These are phyloP conservation scores for Galaxea fascicularis DNA, from an alignment of 92 coral and sea anemone genomes.

Conservation along the genomic window DNA sequence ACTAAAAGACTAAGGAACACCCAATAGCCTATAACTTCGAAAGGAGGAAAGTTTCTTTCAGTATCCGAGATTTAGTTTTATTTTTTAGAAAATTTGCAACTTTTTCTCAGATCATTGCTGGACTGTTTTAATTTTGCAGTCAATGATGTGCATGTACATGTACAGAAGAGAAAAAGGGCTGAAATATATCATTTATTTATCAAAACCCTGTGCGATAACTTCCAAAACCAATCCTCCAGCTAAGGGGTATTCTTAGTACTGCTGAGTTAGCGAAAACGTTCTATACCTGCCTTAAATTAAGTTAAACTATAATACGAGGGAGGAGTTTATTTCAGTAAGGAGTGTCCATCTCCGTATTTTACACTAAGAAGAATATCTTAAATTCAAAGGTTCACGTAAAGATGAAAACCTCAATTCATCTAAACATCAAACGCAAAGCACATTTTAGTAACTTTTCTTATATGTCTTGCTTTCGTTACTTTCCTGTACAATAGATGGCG, in stretches of 20 bases:
- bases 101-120: neutral
- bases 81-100: neutral
- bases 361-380: constrained; percentile 10
- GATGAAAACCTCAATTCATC: neutral
- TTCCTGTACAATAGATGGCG: constrained; percentile 8
- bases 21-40: neutral
- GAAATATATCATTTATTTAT: constrained; percentile 1
- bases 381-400: constrained; percentile 1
- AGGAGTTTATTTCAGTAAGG: constrained; percentile 16
- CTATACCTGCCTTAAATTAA: constrained; percentile 15
- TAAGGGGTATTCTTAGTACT: neutral
- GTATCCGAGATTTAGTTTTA: neutral
- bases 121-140: constrained; percentile 6
- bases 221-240: constrained; percentile 5
- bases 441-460: neutral
- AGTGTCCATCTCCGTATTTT: constrained; percentile 9
- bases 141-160: neutral
- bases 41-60: constrained; percentile 11
- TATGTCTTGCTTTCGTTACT: constrained; percentile 1
- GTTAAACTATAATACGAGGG: constrained; percentile 9
- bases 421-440: constrained; percentile 10
- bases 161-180: constrained; percentile 4
- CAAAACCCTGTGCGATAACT: constrained; percentile 12
- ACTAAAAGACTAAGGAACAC: constrained; percentile 5
- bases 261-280: constrained; percentile 3